These are phyloP conservation scores for Acrossocheilus wenchowensis DNA, from an alignment of 2,797 vertebrate species.

Conservation along the genomic window DNA sequence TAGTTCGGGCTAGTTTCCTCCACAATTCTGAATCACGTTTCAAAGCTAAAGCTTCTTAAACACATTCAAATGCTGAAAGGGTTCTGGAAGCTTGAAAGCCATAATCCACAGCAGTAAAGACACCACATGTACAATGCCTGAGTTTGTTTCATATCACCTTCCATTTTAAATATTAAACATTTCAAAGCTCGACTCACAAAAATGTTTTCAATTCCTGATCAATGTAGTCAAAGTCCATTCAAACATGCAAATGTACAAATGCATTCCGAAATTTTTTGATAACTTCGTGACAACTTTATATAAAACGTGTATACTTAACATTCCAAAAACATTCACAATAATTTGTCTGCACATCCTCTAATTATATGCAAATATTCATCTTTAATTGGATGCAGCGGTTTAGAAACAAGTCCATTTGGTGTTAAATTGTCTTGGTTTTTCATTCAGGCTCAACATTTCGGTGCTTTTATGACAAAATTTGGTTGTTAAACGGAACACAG, in stretches of 20 bases:
- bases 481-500: neutral
- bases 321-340: neutral
- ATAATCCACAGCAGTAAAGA: slow-evolving; percentile 49
- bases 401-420: neutral
- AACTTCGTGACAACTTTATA: neutral
- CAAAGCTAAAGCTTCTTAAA: slow-evolving; percentile 49
- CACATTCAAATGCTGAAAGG: slow-evolving; percentile 52
- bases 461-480: neutral
- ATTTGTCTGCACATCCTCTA: neutral
- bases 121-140: slow-evolving; percentile 34
- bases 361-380: neutral
- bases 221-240: neutral
- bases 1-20: slow-evolving; percentile 27
- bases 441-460: neutral
- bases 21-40: slow-evolving; percentile 49
- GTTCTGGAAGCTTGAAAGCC: slow-evolving; percentile 55
- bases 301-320: neutral
- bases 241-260: neutral
- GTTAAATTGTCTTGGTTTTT: neutral
- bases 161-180: neutral
- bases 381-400: slow-evolving; percentile 1
- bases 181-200: slow-evolving; percentile 1
- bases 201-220: neutral
- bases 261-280: neutral
- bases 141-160: slow-evolving; percentile 38